Conservation (phyloP, 2,888 invertebrate genomes). For the Cheiracanthium punctorium region DNA sequence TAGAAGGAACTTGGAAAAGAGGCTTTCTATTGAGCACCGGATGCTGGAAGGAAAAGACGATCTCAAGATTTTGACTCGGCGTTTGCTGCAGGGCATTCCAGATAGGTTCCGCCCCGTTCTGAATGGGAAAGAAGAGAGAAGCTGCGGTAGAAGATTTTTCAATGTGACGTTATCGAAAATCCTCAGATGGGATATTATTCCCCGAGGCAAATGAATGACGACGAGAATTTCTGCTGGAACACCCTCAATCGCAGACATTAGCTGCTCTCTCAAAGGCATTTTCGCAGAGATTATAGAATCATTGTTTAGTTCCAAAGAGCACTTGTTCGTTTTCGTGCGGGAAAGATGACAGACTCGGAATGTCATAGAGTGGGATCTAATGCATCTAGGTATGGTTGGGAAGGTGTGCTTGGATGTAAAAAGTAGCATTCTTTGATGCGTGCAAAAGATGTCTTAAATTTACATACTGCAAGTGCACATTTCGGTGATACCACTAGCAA, state of each 20-base stretch:
- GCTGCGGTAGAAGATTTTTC: constrained; percentile 44
- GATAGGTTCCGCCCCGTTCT: constrained; percentile 33
- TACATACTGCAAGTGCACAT: no score
- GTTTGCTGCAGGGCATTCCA: background rate
- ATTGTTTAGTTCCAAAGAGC: background rate
- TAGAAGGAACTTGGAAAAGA: constrained; percentile 11
- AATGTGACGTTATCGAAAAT: constrained; percentile 50
- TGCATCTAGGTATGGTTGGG: no score
- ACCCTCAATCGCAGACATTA: constrained; percentile 39
- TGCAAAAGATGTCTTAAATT: no score
- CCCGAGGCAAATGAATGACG: constrained; percentile 40
- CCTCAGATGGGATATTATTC: constrained; percentile 33
- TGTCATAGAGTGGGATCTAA: no score
- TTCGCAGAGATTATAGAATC: constrained; percentile 25
- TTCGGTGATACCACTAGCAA: no score
- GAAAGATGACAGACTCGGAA: no score
- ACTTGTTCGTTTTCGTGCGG: no score
- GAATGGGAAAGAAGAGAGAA: constrained; percentile 30
- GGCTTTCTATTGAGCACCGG: constrained; percentile 35
- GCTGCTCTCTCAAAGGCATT: constrained; percentile 19
- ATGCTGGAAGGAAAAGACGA: constrained; percentile 45
- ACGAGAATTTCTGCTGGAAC: constrained; percentile 10
- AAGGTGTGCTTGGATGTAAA: no score
- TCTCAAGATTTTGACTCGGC: constrained; percentile 40
- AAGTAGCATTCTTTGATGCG: no score